Conservation (phyloP, 2,888 invertebrate species). For the Hedya salicella region DNA sequence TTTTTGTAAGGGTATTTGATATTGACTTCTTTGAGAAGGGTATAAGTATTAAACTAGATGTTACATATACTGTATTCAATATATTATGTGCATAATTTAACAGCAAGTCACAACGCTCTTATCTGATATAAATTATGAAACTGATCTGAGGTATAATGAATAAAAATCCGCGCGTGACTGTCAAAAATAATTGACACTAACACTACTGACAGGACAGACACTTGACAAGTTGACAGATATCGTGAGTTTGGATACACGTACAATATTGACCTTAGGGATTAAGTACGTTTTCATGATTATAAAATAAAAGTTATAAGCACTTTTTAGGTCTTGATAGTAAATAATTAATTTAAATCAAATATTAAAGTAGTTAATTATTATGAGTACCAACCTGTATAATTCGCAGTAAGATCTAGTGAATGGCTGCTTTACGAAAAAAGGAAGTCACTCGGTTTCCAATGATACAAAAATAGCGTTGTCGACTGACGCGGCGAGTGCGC, state of each 20-base stretch:
- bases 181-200: slow-evolving; percentile 14
- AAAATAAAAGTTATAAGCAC: no score
- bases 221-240: background rate
- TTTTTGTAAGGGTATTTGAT: slow-evolving; percentile 1
- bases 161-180: slow-evolving; percentile 41
- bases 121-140: slow-evolving; percentile 7
- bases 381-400: no score
- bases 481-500: slow-evolving; percentile 11
- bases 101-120: background rate
- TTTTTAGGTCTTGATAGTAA: no score
- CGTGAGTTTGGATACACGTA: slow-evolving; percentile 21
- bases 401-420: background rate
- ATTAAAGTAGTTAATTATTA: no score
- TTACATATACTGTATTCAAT: background rate
- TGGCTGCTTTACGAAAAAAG: background rate
- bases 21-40: background rate
- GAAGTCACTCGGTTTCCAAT: slow-evolving; percentile 28
- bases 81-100: background rate
- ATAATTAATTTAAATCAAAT: no score
- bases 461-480: background rate
- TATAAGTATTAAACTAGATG: background rate
- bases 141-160: slow-evolving; percentile 1
- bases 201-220: slow-evolving; percentile 10
- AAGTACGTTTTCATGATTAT: no score
- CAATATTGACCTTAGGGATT: no score